A percentile compares a stretch with the other conserved stretches of the same genome.
Evolutionary conservation across 2,888 invertebrate genomes (phyloP).

Genomic region (Abrostola tripartita): DNA sequence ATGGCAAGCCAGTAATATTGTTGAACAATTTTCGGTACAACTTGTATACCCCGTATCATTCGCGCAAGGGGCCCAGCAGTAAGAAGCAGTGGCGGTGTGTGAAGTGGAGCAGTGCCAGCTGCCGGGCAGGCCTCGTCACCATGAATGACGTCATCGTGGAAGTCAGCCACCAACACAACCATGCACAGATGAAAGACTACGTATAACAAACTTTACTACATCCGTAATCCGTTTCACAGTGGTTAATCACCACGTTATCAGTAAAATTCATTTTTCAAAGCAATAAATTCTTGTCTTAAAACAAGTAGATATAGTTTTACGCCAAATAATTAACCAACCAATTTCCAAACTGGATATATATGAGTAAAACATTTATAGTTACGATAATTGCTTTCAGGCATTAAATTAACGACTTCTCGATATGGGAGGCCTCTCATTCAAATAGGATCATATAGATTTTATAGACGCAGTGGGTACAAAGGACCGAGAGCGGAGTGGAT

Average conservation of each 20-base stretch:
- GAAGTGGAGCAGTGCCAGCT: constrained; percentile 40
- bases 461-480: neutral
- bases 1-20: constrained; percentile 44
- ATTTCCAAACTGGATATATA: too few relatives aligned
- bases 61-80: neutral
- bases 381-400: neutral
- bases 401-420: neutral
- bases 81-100: constrained; percentile 47
- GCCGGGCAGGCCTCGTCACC: constrained; percentile 33
- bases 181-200: neutral
- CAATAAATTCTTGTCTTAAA: too few relatives aligned
- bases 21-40: constrained; percentile 39
- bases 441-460: neutral
- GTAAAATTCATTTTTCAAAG: too few relatives aligned
- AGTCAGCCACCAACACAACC: constrained; percentile 23
- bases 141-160: constrained; percentile 28
- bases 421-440: neutral
- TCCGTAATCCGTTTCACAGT: too few relatives aligned
- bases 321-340: too few relatives aligned
- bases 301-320: too few relatives aligned
- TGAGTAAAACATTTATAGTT: too few relatives aligned
- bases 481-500: neutral
- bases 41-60: constrained; percentile 26
- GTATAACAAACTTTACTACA: too few relatives aligned
- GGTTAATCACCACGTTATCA: too few relatives aligned